Evolutionary conservation across 1,140 invertebrate genomes (phyloP), one percentile per base, ranked within the genome.

Genomic region (Paralvinella palmiformis): DNA sequence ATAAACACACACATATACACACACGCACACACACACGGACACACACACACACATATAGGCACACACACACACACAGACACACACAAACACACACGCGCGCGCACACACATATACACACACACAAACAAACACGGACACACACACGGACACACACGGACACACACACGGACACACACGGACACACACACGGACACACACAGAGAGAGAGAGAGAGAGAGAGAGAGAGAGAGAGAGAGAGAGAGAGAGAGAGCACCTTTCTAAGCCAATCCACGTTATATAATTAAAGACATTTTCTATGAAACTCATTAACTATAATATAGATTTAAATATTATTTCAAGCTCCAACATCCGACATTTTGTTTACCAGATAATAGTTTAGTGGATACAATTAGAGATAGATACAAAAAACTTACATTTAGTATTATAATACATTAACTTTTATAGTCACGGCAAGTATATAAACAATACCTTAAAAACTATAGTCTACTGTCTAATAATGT

Each of bases 161-260:
- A 48, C 44, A 44, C 44, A 48, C 44, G 27, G n/a, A 48, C 44
- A 48, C 44, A 48, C 44, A 48, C 44, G 27, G n/a, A 48, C 44
- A 48, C 44, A 48, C 44, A 48, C 44, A 48, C 44, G 27, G n/a
- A 10, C 44, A 48, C 44, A 48, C 44, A 3, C 10, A 17, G 45
- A n/a, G 27, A 7, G 27, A 6, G 45, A 52, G 24, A 52, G 6
- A 52, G 3, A n/a, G 31, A 22, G 6, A 13, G 2, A 52, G 6
- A 3, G 24, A n/a, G n/a, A 17, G 45, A n/a, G 27, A 7, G 27
- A 6, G 45, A 52, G 24, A 52, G 6, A 52, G 3, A n/a, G 31
- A 22, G 6, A 13, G 2, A 52, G 6, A 3, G 24, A n/a, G 45
- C 45, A 50, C 45, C 45, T 50, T 5, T 6, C 45, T 27, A 6